Conservation (phyloP, 2,888 invertebrate genomes). For the Cephus sareptanus region DNA sequence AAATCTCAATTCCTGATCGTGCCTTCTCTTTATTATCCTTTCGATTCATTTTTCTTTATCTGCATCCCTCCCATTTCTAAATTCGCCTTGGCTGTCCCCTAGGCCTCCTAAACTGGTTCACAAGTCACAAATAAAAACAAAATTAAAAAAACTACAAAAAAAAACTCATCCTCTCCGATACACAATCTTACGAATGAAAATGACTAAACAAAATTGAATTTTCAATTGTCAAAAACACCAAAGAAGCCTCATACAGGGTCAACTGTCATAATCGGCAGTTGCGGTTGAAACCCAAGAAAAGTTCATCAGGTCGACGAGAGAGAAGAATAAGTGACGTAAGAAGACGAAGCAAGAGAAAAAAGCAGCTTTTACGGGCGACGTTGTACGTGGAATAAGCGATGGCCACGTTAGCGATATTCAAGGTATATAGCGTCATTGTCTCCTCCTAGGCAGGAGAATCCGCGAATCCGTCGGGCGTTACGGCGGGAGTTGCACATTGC, state of each 20-base stretch:
- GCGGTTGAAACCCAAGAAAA: not conserved
- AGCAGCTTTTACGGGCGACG: not conserved
- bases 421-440: conserved; percentile 45
- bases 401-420: conserved; percentile 30
- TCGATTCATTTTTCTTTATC: not conserved
- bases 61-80: not conserved
- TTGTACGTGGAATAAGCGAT: conserved; percentile 24
- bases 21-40: not conserved
- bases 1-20: not conserved
- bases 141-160: not conserved
- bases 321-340: conserved; percentile 15
- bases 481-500: not conserved
- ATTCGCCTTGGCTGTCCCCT: not conserved
- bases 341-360: conserved; percentile 11
- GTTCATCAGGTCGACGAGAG: not conserved
- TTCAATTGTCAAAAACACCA: not conserved
- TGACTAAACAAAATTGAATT: not conserved
- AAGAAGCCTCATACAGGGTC: not conserved
- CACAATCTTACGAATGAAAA: not conserved
- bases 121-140: not conserved
- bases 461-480: conserved; percentile 36
- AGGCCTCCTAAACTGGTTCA: not conserved
- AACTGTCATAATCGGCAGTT: not conserved
- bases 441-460: conserved; percentile 38
- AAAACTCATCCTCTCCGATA: not conserved